Evolutionary conservation across 2,888 invertebrate species (phyloP), one percentile per base, ranked within the genome.

Genomic region (Dorcus hopei): DNA sequence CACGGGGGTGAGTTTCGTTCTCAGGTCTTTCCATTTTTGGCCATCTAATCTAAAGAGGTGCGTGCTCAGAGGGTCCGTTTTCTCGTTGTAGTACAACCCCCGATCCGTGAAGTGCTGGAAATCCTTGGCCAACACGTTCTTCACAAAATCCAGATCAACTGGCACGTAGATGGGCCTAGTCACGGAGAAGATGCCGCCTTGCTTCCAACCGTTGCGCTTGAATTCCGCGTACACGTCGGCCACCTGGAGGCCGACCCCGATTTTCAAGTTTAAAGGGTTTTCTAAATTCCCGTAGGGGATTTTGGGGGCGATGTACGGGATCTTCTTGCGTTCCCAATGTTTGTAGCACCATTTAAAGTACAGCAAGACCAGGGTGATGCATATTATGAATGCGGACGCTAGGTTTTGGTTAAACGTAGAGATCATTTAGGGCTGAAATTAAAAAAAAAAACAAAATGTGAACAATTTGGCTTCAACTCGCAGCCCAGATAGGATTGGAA

Each of bases 1-100:
- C 9, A 59, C 58, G 6, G 65, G 61, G n/a, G 61, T 63, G 48
- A 66, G 33, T 52, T 62, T 63, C n/a, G 55, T 38, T 1, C 65
- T 49, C 38, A 50, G 14, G n/a, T 14, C 42, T 66, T 81, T 85
- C 89, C 89, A 90, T 11, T 79, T 76, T 8, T 80, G 74, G 0
- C 82, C 84, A 41, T 78, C 77, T 41, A 82, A 68, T 61, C 81
- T 77, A 65, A 87, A 85, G 1, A 88, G 70, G 68, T 83, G 82
- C 0, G 78, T 81, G 0, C 83, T 80, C 19, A 86, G 61, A 0
- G 82, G 83, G 70, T 87, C 85, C 5, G 23, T 39, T 16, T 41
- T 49, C 33, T 54, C 54, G 14, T 54, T 48, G 14, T 48, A 26
- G 39, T 40, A 40, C 3, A 48, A n/a, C 3, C 54, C 54, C 5